These are phyloP conservation scores for Pseudomyrmex gracilis DNA, from an alignment of 1,140 invertebrate genomes.

Conservation along the genomic window DNA sequence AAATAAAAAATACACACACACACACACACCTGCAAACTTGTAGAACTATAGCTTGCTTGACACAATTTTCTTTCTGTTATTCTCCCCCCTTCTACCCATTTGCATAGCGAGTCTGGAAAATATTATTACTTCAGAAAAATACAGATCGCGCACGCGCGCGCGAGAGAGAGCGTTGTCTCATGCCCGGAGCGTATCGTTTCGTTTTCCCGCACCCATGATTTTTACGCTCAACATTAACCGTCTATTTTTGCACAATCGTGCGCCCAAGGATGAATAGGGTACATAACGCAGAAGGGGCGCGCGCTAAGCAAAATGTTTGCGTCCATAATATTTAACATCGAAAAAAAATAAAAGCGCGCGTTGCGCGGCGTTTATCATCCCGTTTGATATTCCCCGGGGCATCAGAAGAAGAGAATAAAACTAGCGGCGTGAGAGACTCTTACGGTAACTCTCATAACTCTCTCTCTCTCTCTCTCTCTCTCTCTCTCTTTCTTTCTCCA, in stretches of 20 bases:
- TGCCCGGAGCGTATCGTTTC: slow-evolving; percentile 17
- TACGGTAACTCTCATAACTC: no score
- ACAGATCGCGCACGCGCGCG: background rate
- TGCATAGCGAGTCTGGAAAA: slow-evolving; percentile 37
- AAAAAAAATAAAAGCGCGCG: slow-evolving; percentile 1
- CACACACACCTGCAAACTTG: background rate
- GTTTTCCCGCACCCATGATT: slow-evolving; percentile 30
- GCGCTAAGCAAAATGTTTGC: slow-evolving; percentile 10
- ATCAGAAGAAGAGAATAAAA: no score
- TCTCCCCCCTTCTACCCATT: slow-evolving; percentile 9
- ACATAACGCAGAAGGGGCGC: slow-evolving; percentile 4
- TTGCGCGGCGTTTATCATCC: background rate
- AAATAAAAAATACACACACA: background rate
- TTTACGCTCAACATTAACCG: slow-evolving; percentile 38
- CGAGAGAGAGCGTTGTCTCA: slow-evolving; percentile 13
- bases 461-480: no score
- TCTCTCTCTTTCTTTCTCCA: no score
- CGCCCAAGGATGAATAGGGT: background rate
- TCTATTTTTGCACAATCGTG: slow-evolving; percentile 30
- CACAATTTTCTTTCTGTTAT: slow-evolving; percentile 13
- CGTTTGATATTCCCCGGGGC: no score
- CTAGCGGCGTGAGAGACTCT: background rate
- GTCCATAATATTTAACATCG: slow-evolving; percentile 13
- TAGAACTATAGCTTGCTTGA: slow-evolving; percentile 8
- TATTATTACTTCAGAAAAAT: slow-evolving; percentile 54